phyloP scores from a whole-genome alignment of 2,113 vertebrate species.

The Ptilonorhynchus violaceus region DNA sequence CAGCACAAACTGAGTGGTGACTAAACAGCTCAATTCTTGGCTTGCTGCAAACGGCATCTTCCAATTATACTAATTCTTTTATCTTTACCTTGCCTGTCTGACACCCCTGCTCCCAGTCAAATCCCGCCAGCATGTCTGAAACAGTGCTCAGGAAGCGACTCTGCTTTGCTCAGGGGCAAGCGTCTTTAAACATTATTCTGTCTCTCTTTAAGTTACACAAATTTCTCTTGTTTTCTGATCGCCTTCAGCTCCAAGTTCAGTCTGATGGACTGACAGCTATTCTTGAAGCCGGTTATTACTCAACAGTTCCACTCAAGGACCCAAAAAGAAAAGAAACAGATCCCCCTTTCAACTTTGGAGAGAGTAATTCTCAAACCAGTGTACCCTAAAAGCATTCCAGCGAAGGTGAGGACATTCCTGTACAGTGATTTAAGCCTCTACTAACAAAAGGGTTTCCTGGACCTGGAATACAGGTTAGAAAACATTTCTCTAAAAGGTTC shows the following conservation, averaged over 20 bases:
- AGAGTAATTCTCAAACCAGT: not conserved
- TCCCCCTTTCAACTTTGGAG: not conserved
- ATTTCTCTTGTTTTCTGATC: constrained; percentile 15
- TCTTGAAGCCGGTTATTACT: not conserved
- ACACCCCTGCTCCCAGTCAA: not conserved
- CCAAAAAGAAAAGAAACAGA: not conserved
- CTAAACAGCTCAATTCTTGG: not conserved
- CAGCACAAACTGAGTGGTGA: not conserved
- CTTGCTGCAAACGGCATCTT: not conserved
- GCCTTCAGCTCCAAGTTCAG: not conserved
- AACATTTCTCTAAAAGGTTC: not conserved
- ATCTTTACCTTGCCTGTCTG: not conserved
- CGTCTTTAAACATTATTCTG: not conserved
- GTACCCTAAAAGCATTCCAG: not conserved
- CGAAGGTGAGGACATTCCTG: not conserved
- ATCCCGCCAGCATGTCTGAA: not conserved
- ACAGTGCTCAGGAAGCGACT: not conserved
- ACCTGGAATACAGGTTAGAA: not conserved
- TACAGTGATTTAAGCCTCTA: not conserved
- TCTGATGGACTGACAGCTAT: not conserved
- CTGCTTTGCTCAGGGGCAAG: not conserved
- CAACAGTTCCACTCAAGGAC: not conserved
- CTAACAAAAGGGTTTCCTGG: not conserved
- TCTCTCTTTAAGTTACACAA: not conserved
- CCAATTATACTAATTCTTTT: constrained; percentile 25